phyloP scores from a whole-genome alignment of 2,113 vertebrate species.

The Odobenus rosmarus region DNA sequence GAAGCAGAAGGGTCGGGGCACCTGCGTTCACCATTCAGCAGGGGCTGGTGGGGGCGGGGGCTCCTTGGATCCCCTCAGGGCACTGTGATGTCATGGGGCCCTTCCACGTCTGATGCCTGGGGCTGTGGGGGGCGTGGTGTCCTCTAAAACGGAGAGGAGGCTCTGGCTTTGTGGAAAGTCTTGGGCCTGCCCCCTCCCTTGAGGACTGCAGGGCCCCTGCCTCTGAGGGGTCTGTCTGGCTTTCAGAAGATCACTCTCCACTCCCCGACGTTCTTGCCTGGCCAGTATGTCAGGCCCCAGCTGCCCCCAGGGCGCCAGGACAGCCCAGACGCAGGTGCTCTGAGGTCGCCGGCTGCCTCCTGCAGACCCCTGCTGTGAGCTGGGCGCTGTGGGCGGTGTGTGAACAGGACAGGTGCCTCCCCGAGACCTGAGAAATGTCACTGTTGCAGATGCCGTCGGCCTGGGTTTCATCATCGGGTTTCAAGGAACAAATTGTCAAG shows the following conservation, averaged over 20 bases:
- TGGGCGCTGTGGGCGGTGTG: accelerated
- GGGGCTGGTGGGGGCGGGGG: neutral
- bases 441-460: neutral
- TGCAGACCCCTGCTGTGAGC: accelerated
- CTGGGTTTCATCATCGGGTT: accelerated
- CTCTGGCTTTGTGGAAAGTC: neutral
- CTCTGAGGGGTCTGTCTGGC: neutral
- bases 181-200: neutral
- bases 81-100: neutral
- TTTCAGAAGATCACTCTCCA: neutral
- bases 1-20: accelerated
- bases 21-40: accelerated
- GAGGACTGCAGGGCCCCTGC: neutral
- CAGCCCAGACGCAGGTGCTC: neutral
- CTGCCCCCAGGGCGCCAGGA: neutral
- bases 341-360: accelerated
- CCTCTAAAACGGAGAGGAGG: accelerated
- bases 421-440: neutral
- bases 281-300: neutral
- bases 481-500: accelerated
- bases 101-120: neutral
- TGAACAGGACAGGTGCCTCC: neutral
- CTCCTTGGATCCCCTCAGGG: neutral
- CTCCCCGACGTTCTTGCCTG: accelerated
- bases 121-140: accelerated